Percentiles rank a stretch among this genome's conserved stretches.
These are phyloP conservation scores for Myotis lucifugus DNA, from an alignment of 2,113 vertebrate genomes.

Conservation along the genomic window DNA sequence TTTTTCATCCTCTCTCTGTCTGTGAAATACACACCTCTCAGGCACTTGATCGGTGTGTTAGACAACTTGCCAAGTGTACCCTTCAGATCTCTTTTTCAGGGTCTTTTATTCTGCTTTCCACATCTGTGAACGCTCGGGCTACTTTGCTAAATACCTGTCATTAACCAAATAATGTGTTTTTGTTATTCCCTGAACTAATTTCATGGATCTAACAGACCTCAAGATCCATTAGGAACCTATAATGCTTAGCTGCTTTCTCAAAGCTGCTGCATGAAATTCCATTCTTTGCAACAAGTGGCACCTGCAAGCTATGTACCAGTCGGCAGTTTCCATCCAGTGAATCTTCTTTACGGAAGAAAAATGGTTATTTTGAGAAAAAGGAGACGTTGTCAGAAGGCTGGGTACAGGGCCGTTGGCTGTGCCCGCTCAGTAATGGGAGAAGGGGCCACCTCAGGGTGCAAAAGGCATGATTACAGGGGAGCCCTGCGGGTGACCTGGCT, in stretches of 20 bases:
- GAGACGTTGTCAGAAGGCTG: background rate
- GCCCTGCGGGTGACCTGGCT: background rate
- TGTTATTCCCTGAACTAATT: slow-evolving; percentile 44
- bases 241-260: slow-evolving; percentile 18
- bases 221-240: slow-evolving; percentile 22
- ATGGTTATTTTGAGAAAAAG: background rate
- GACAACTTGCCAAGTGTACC: background rate
- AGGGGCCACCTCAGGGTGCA: too few species aligned
- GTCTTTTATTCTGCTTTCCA: background rate
- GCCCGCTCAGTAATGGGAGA: background rate
- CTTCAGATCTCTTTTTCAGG: background rate
- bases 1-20: background rate
- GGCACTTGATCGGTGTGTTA: background rate
- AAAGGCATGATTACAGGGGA: background rate
- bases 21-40: background rate
- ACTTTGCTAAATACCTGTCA: slow-evolving; percentile 37
- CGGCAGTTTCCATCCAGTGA: background rate
- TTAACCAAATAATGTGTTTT: slow-evolving; percentile 54
- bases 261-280: slow-evolving; percentile 29
- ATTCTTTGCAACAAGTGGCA: slow-evolving; percentile 34
- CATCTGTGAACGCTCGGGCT: slow-evolving; percentile 1
- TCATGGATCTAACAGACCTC: slow-evolving; percentile 38
- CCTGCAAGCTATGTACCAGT: background rate
- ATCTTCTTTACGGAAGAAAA: background rate
- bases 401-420: background rate